These are phyloP conservation scores for Diarsia mendica DNA, from an alignment of 2,888 invertebrate species.

Conservation along the genomic window DNA sequence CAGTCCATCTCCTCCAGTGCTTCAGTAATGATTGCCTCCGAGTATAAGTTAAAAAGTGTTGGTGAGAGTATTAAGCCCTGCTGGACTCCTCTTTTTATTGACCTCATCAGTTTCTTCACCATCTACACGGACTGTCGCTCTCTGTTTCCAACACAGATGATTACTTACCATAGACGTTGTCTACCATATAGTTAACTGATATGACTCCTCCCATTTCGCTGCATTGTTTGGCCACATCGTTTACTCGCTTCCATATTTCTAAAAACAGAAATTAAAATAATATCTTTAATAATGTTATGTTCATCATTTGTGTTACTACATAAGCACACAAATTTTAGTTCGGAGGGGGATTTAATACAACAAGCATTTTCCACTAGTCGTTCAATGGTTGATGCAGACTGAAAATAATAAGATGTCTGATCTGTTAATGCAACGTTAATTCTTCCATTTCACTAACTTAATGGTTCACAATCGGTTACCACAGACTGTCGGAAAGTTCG, in stretches of 20 bases:
- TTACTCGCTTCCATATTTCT: constrained; percentile 79
- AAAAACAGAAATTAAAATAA: constrained; percentile 41
- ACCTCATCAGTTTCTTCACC: too few relatives aligned
- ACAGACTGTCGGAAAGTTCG: background rate
- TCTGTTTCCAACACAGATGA: too few relatives aligned
- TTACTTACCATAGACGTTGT: constrained; percentile 59
- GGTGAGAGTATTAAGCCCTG: too few relatives aligned
- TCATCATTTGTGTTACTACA: background rate
- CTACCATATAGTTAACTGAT: constrained; percentile 75
- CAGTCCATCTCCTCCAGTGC: too few relatives aligned
- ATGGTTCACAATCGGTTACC: background rate
- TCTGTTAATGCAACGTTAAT: background rate
- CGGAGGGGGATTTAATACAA: too few relatives aligned
- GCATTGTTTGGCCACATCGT: constrained; percentile 73
- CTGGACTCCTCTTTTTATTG: too few relatives aligned
- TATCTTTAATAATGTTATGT: background rate
- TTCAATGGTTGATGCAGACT: background rate
- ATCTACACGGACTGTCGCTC: too few relatives aligned
- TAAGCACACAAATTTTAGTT: too few relatives aligned
- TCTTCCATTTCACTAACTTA: background rate
- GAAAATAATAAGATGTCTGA: background rate
- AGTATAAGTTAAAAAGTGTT: too few relatives aligned
- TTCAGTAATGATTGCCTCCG: too few relatives aligned
- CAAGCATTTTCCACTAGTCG: background rate
- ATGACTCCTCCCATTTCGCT: constrained; percentile 77